These are phyloP conservation scores for Plusia festucae DNA, from an alignment of 2,888 invertebrate genomes.

Conservation along the genomic window DNA sequence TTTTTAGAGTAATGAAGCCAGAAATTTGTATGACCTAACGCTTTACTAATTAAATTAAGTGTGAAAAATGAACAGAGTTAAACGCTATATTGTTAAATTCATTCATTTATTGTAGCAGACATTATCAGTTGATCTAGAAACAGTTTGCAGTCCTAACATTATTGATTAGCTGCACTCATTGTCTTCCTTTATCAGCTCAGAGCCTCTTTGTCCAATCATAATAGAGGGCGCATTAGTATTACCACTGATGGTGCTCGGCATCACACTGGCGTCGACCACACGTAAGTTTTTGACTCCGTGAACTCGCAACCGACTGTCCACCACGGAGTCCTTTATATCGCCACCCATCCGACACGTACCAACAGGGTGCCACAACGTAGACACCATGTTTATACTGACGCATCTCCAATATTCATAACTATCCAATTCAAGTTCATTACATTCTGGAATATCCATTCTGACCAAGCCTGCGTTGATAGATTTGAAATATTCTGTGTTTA, in stretches of 20 bases:
- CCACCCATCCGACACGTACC: constrained; percentile 90
- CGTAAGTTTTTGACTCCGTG: constrained; percentile 87
- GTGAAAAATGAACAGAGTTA: not conserved
- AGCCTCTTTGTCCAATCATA: constrained; percentile 90
- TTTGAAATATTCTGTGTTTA: constrained; percentile 22
- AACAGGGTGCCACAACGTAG: constrained; percentile 90
- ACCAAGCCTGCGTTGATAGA: constrained; percentile 22
- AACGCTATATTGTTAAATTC: not conserved
- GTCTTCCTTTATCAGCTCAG: constrained; percentile 85
- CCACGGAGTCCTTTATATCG: constrained; percentile 76
- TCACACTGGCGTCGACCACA: constrained; percentile 90
- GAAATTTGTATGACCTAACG: too few species aligned
- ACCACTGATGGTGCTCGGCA: constrained; percentile 89
- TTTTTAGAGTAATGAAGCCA: too few species aligned
- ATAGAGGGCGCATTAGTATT: constrained; percentile 89
- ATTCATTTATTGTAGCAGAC: not conserved
- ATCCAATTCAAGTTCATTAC: constrained; percentile 51
- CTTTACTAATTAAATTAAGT: too few species aligned
- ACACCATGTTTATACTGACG: constrained; percentile 15
- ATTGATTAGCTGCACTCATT: not conserved
- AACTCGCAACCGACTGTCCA: constrained; percentile 75
- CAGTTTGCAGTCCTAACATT: not conserved
- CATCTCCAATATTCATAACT: constrained; percentile 32
- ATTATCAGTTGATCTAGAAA: not conserved
- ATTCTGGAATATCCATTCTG: constrained; percentile 23